phyloP scores from a whole-genome alignment of 1,140 invertebrate genomes.

The Oedothorax gibbosus region DNA sequence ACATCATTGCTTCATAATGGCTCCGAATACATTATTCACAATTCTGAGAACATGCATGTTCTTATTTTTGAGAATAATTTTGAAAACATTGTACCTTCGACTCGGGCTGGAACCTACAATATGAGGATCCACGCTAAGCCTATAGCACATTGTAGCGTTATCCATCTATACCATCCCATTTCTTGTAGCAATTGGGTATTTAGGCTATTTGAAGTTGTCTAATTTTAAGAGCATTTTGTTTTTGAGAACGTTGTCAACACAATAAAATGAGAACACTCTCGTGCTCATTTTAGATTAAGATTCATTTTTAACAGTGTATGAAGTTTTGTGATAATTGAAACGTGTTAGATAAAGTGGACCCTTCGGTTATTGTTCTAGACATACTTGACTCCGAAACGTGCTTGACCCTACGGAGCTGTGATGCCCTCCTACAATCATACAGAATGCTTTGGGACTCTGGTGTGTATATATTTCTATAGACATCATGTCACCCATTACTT shows the following conservation, averaged over 20 bases:
- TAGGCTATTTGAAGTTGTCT: no score
- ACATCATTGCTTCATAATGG: no score
- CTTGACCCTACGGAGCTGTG: slow-evolving; percentile 47
- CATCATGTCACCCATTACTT: neutral
- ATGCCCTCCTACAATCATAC: slow-evolving; percentile 49
- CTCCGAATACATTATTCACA: no score
- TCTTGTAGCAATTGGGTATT: no score
- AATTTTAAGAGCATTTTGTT: slow-evolving; percentile 3
- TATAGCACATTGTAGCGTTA: no score
- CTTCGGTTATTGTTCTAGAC: slow-evolving; percentile 58
- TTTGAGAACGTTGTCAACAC: neutral
- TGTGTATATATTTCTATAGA: slow-evolving; percentile 48
- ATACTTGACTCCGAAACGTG: slow-evolving; percentile 51
- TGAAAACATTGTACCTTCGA: no score
- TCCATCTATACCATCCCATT: no score
- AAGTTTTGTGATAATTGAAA: neutral
- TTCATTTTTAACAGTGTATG: slow-evolving; percentile 10
- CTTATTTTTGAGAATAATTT: no score
- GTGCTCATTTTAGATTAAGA: neutral
- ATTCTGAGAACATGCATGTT: no score
- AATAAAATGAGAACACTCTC: no score
- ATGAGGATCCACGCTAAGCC: no score
- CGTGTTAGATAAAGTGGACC: slow-evolving; percentile 40
- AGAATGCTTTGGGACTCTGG: slow-evolving; percentile 46
- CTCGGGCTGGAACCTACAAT: no score